A percentile compares a stretch with the other conserved stretches of the same genome.
Conservation (phyloP, 2,113 vertebrate species). For the Neodon shergylaensis region DNA sequence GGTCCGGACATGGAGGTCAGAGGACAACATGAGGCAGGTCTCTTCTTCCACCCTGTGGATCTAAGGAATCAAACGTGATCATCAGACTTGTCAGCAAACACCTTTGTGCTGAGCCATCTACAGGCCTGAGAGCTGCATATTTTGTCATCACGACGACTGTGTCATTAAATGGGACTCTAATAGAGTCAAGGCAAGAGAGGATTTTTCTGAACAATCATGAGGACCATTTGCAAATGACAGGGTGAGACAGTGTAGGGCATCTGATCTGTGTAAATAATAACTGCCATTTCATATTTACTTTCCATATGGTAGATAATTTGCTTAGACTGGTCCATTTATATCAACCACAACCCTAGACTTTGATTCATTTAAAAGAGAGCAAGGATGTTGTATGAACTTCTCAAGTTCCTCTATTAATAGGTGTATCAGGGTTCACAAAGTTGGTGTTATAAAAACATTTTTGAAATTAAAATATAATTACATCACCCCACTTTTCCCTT, state of each 20-base stretch:
- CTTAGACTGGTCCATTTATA: background rate
- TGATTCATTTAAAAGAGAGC: conserved; percentile 16
- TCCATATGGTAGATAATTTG: background rate
- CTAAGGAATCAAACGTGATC: background rate
- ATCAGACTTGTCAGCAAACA: background rate
- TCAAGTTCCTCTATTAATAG: background rate
- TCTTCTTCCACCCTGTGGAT: background rate
- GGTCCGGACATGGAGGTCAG: background rate
- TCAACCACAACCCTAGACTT: background rate
- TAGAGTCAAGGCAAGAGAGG: background rate
- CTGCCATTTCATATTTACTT: background rate
- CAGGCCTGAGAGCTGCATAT: background rate
- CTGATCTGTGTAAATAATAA: background rate
- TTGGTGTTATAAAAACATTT: background rate
- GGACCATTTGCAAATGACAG: background rate
- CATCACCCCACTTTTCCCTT: background rate
- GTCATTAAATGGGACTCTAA: background rate
- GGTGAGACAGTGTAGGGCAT: background rate
- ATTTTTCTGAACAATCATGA: background rate
- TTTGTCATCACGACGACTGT: background rate
- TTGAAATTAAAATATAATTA: background rate
- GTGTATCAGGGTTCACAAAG: background rate
- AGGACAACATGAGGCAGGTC: background rate
- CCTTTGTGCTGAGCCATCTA: background rate
- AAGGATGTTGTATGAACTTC: background rate